Evolutionary conservation across 2,888 invertebrate genomes (phyloP), one percentile per base, ranked within the genome.

Genomic region (Nomada fucata): DNA sequence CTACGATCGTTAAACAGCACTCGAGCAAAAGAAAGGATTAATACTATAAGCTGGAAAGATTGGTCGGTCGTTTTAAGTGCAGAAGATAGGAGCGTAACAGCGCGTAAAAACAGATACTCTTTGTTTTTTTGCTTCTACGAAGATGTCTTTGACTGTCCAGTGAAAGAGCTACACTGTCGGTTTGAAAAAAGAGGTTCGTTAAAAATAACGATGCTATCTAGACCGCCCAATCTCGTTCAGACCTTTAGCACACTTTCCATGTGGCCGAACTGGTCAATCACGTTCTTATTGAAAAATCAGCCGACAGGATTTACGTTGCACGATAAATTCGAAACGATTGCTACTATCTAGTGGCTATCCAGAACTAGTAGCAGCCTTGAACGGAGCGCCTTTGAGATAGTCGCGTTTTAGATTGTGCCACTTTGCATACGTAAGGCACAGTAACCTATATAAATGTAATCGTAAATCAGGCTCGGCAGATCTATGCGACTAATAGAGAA

Each of bases 221-320:
- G 63, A 13, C 9, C 55, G 44, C 2, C 13, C 50, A 53, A 76
- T 63, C n/a, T 72, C 60, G 50, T 23, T 11, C 20, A n/a, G 79
- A 50, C 65, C 42, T 70, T 79, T 80, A 79, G 67, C 63, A 72
- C 65, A 57, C 79, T 72, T 71, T 79, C 79, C 71, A 79, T 55
- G 60, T 18, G 18, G 23, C 26, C 55, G 15, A 76, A 70, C 70
- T 60, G 65, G 60, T 79, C 53, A 26, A 59, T 71, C 79, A 47
- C 60, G 70, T 78, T 78, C 57, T 18, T 13, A 59, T 64, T 53
- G 59, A 59, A 80, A 80, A 57, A 67, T 73, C 4, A n/a, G 3
- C n/a, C n/a, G 7, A 20, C 44, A 55, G 57, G 57, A 73, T 71
- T 69, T 69, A 50, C 65, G 65, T 53, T 53, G 57, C 63, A 47